Evolutionary conservation across 2,888 invertebrate genomes (phyloP), one percentile per base, ranked within the genome.

Genomic region (Andrena fulva): DNA sequence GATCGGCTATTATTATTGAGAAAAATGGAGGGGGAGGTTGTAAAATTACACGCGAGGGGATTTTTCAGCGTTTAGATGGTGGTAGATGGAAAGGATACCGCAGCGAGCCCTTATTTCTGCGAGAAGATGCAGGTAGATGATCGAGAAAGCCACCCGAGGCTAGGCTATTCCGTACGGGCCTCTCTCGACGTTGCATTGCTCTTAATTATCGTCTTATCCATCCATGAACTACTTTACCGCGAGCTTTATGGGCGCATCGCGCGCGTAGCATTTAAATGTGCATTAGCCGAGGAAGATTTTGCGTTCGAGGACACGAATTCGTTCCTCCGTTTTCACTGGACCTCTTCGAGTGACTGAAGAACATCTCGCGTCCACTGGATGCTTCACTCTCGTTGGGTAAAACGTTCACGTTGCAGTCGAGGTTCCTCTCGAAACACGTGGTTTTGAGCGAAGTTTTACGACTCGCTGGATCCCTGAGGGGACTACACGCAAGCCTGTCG

Each of bases 191-290:
- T 80, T 60, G 50, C 66, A 66, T 80, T 80, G 64, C 62, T 85
- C 79, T 79, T 85, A 85, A 85, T 85, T 82, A 85, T 85, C 77
- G 75, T 80, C 82, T 74, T 56, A 70, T 63, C 60, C 31, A 81
- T 69, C 76, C 64, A 42, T 48, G 50, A 76, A 71, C 71, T 59
- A 50, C 70, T 10, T 64, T 54, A 66, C 75, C 71, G 42, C 16
- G 64, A 35, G 20, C 24, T 64, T 62, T 52, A 52, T 35, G 56
- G 56, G 67, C 8, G 60, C 48, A 50, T 27, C 60, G 16, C 42
- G 63, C 42, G 77, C 16, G 71, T 35, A 52, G 50, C 75, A 72
- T 85, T 85, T 85, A 80, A 83, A 77, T 71, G 35, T 35, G 68
- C 71, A 77, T 84, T 83, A 83, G 66, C 72, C 63, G 59, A 1